Percentiles rank a stretch among this genome's conserved stretches.
Conservation (phyloP, 2,113 vertebrate genomes). For the Platichthys flesus region DNA sequence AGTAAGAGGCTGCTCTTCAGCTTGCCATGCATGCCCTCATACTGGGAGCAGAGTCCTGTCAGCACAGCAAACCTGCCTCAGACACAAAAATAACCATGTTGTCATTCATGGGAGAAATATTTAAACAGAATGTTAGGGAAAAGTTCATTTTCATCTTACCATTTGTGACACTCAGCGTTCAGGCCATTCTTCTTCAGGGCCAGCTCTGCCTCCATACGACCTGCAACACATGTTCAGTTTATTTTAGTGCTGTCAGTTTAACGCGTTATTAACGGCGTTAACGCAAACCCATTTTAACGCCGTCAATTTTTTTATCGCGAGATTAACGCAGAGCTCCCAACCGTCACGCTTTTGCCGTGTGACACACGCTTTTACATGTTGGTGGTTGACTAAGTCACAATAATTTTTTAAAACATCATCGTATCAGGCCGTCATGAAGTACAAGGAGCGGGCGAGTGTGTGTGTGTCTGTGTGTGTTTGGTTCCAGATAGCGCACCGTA, state of each 20-base stretch:
- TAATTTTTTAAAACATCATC: too few relatives aligned
- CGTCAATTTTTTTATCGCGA: too few relatives aligned
- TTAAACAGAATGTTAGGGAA: background rate
- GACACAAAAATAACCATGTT: background rate
- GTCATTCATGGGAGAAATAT: background rate
- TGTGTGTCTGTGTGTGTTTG: too few relatives aligned
- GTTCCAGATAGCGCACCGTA: too few relatives aligned
- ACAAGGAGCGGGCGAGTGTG: too few relatives aligned
- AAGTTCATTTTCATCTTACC: conserved; percentile 79
- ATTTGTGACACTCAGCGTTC: conserved; percentile 89
- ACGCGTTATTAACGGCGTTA: too few relatives aligned
- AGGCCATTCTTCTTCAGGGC: conserved; percentile 85
- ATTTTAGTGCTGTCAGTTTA: background rate
- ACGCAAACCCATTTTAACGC: too few relatives aligned
- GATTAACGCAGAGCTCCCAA: too few relatives aligned
- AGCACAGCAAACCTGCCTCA: conserved; percentile 78
- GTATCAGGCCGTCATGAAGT: too few relatives aligned
- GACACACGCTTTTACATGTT: too few relatives aligned
- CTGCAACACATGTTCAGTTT: conserved; percentile 74
- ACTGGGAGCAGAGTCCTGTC: conserved; percentile 54
- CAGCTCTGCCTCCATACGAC: conserved; percentile 86
- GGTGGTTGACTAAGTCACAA: too few relatives aligned
- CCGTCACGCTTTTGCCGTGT: too few relatives aligned
- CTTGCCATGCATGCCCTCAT: conserved; percentile 79
- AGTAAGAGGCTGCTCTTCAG: conserved; percentile 78